A percentile compares a stretch with the other conserved stretches of the same genome.
Conservation (phyloP, 2,888 invertebrate genomes). For the Xanthorhoe spadicearia region DNA sequence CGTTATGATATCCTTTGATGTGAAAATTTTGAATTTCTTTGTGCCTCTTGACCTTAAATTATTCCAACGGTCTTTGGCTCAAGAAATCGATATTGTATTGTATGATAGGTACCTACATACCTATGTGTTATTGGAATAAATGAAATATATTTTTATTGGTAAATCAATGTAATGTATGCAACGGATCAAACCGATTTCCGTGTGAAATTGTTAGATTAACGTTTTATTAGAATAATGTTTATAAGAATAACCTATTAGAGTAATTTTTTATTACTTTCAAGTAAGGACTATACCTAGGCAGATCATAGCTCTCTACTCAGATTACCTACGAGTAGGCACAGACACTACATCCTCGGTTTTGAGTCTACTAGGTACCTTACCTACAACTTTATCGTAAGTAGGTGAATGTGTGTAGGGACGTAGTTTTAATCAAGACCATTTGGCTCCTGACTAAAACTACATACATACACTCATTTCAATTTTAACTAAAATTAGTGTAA, state of each 20-base stretch:
- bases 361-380: too few relatives aligned
- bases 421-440: too few relatives aligned
- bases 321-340: too few relatives aligned
- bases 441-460: too few relatives aligned
- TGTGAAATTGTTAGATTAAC: conserved; percentile 23
- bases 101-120: conserved; percentile 45
- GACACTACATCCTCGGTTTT: too few relatives aligned
- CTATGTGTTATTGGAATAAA: conserved; percentile 40
- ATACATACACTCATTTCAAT: too few relatives aligned
- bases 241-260: neutral
- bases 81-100: conserved; percentile 57
- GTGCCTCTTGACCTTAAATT: conserved; percentile 66
- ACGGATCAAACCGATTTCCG: conserved; percentile 28
- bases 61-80: conserved; percentile 65
- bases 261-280: too few relatives aligned
- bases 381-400: too few relatives aligned
- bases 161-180: conserved; percentile 17
- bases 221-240: neutral
- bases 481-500: too few relatives aligned
- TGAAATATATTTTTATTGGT: conserved; percentile 25
- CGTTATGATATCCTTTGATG: conserved; percentile 73
- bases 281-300: too few relatives aligned
- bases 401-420: too few relatives aligned
- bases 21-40: conserved; percentile 64
- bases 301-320: too few relatives aligned